These are phyloP conservation scores for Stenchaetothrips biformis DNA, from an alignment of 2,888 invertebrate genomes.

Conservation along the genomic window DNA sequence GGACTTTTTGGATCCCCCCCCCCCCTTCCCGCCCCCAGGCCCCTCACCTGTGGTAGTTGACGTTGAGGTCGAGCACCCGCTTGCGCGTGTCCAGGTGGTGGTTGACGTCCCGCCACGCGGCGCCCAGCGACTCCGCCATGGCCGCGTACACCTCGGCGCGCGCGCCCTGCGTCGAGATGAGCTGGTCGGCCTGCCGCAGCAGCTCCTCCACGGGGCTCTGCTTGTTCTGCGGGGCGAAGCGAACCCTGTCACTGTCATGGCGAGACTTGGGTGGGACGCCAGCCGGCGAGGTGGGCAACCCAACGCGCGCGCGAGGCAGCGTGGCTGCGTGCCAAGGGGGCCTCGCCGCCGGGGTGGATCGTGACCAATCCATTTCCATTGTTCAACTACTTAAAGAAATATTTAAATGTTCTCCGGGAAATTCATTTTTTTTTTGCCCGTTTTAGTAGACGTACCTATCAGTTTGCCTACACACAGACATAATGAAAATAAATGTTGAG, in stretches of 20 bases:
- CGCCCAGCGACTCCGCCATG: conserved; percentile 74
- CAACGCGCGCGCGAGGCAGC: background rate
- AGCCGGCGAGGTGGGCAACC: background rate
- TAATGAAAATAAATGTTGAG: too few relatives aligned
- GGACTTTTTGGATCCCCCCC: background rate
- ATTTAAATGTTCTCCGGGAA: too few relatives aligned
- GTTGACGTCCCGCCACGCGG: conserved; percentile 79
- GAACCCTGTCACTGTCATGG: background rate
- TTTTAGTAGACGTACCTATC: too few relatives aligned
- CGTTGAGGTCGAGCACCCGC: conserved; percentile 69
- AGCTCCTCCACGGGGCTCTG: conserved; percentile 85
- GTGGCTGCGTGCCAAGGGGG: background rate
- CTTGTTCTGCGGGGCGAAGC: conserved; percentile 58
- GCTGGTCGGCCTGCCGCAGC: conserved; percentile 77
- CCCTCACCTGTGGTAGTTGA: conserved; percentile 64
- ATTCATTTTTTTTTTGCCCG: too few relatives aligned
- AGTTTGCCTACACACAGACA: too few relatives aligned
- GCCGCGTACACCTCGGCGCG: conserved; percentile 70
- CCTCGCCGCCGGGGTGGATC: background rate
- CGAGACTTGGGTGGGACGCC: background rate
- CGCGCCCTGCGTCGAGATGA: conserved; percentile 71
- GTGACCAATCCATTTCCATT: too few relatives aligned
- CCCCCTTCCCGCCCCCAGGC: background rate
- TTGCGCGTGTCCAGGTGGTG: conserved; percentile 70
- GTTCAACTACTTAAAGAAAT: too few relatives aligned